Conservation (phyloP, 1,140 invertebrate species). For the Zaprionus nigranus region DNA sequence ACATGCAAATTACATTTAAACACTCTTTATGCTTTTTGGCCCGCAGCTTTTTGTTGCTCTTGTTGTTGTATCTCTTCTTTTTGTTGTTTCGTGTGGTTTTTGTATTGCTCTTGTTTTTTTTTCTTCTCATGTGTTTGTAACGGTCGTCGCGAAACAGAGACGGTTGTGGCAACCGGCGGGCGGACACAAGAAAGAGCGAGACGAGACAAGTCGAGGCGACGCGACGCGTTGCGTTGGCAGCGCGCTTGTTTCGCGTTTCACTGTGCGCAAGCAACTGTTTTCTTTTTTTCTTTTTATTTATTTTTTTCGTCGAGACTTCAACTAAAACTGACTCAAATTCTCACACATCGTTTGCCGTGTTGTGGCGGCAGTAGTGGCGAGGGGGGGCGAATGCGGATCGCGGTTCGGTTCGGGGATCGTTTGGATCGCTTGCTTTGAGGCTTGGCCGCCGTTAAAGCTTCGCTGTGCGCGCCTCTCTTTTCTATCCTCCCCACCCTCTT, state of each 20-base stretch:
- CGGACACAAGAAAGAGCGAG: conserved; percentile 31
- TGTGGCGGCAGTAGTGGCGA: not conserved
- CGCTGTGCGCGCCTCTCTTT: conserved; percentile 1
- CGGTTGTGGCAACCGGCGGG: conserved; percentile 15
- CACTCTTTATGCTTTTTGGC: conserved; percentile 30
- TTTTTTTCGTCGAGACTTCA: conserved; percentile 43
- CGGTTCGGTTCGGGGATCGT: not conserved
- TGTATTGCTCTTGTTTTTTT: conserved; percentile 2
- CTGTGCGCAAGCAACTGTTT: conserved; percentile 59
- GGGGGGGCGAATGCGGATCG: not conserved
- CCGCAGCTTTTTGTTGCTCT: conserved; percentile 13
- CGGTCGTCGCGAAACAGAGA: conserved; percentile 40
- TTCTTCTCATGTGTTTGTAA: conserved; percentile 32
- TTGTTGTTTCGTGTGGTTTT: conserved; percentile 14
- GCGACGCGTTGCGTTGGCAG: conserved; percentile 31
- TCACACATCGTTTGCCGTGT: conserved; percentile 39
- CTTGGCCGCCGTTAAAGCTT: conserved; percentile 39
- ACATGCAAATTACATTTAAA: conserved; percentile 48
- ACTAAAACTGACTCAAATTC: conserved; percentile 54
- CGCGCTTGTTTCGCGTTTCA: conserved; percentile 56
- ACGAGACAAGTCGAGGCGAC: conserved; percentile 11
- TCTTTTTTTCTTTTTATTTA: conserved; percentile 47
- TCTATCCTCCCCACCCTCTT: not conserved
- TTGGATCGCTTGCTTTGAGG: conserved; percentile 17
- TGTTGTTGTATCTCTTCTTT: conserved; percentile 10